These are phyloP conservation scores for Chymomyza amoena DNA, from an alignment of 2,888 invertebrate species.

Conservation along the genomic window DNA sequence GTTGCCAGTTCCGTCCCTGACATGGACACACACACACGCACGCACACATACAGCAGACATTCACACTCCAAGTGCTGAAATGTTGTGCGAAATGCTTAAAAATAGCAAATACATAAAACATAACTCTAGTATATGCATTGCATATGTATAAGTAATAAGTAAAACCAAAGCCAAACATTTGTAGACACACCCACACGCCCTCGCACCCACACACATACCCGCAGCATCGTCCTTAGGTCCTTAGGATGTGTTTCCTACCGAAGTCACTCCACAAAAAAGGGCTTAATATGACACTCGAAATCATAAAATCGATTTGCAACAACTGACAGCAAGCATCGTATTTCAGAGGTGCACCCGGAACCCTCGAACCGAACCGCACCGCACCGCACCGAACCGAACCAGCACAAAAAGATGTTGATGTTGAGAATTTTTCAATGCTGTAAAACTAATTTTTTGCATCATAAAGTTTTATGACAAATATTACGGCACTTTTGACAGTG, in stretches of 20 bases:
- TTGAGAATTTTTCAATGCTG: slow-evolving; percentile 48
- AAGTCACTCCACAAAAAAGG: slow-evolving; percentile 17
- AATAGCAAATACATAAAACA: not conserved
- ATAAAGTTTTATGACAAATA: slow-evolving; percentile 69
- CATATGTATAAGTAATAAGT: not conserved
- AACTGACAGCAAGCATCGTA: not conserved
- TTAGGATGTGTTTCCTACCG: not conserved
- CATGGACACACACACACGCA: not conserved
- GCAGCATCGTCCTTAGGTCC: not conserved
- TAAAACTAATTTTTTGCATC: slow-evolving; percentile 69
- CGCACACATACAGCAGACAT: not conserved
- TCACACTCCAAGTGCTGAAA: not conserved
- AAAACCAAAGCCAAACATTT: not conserved
- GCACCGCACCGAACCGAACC: not conserved
- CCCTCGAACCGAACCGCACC: not conserved
- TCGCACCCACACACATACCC: too few species aligned
- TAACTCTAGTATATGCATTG: not conserved
- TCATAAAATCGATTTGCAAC: slow-evolving; percentile 50
- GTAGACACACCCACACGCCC: not conserved
- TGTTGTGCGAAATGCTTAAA: not conserved
- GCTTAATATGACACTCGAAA: slow-evolving; percentile 26
- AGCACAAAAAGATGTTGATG: not conserved
- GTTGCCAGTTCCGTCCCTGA: too few species aligned
- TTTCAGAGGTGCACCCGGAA: not conserved
- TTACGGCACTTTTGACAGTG: slow-evolving; percentile 61